Conservation (phyloP, 1,140 invertebrate genomes). For the Ctenoplectra terminalis region DNA sequence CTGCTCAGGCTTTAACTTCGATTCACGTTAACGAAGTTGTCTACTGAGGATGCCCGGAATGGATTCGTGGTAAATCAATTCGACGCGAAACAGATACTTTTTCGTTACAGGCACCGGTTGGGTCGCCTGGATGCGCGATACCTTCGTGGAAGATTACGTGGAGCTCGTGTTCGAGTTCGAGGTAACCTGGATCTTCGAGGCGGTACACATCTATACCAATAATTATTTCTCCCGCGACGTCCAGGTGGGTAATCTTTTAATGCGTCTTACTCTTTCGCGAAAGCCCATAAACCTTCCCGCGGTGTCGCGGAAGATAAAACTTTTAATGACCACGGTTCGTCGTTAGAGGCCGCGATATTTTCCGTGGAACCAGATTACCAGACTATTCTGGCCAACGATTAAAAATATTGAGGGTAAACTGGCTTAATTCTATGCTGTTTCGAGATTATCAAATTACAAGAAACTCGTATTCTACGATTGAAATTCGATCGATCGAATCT, state of each 20-base stretch:
- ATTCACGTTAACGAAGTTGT: conserved; percentile 34
- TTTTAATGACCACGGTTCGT: conserved; percentile 24
- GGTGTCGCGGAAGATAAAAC: conserved; percentile 22
- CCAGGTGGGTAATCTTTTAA: conserved; percentile 85
- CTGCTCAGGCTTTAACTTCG: conserved; percentile 41
- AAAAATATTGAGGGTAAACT: not conserved
- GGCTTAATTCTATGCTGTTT: not conserved
- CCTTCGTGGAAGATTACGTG: conserved; percentile 82
- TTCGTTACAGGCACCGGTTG: conserved; percentile 87
- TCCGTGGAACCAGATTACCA: not conserved
- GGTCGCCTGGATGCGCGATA: conserved; percentile 90
- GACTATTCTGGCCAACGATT: not conserved
- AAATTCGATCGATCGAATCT: no score
- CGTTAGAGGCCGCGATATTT: conserved; percentile 22
- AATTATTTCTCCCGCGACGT: conserved; percentile 88
- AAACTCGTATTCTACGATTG: not conserved
- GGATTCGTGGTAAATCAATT: conserved; percentile 30
- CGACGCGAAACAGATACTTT: conserved; percentile 9
- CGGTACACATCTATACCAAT: conserved; percentile 87
- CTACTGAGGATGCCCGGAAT: not conserved
- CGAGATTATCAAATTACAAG: not conserved
- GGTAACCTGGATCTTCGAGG: conserved; percentile 86
- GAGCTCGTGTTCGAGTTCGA: conserved; percentile 89
- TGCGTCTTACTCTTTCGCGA: not conserved
- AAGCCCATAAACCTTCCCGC: not conserved